Conservation (phyloP, 2,113 vertebrate genomes). For the Amblyornis subalaris region DNA sequence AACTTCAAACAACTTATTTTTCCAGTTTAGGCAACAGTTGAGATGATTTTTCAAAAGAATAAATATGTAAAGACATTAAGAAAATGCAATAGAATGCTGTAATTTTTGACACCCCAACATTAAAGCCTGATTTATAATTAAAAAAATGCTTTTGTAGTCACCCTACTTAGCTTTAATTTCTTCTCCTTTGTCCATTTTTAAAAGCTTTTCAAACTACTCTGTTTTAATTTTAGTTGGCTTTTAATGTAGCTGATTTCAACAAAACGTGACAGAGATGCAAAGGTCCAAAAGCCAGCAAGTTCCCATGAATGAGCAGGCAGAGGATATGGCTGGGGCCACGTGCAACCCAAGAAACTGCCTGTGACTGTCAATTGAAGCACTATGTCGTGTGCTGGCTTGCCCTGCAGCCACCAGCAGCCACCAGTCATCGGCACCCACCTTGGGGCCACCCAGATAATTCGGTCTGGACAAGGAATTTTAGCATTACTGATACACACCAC, state of each 20-base stretch:
- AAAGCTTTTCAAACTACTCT: neutral
- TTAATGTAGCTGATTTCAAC: neutral
- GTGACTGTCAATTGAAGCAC: rapidly evolving
- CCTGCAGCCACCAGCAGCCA: neutral
- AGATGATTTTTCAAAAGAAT: neutral
- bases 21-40: neutral
- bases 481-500: neutral
- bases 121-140: neutral
- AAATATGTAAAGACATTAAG: neutral
- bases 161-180: neutral
- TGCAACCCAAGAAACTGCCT: neutral
- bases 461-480: neutral
- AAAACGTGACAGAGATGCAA: neutral
- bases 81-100: neutral
- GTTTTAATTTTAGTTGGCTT: neutral
- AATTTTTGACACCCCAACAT: neutral
- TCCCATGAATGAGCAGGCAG: neutral
- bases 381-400: neutral
- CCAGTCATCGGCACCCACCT: rapidly evolving
- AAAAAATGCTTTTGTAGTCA: neutral
- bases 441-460: neutral
- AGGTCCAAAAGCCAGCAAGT: neutral
- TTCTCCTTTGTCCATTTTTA: neutral
- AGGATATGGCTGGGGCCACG: rapidly evolving
- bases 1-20: neutral